Evolutionary conservation across 2,113 vertebrate genomes (phyloP), one percentile per base, ranked within the genome.

Genomic region (Puntigrus tetrazona): DNA sequence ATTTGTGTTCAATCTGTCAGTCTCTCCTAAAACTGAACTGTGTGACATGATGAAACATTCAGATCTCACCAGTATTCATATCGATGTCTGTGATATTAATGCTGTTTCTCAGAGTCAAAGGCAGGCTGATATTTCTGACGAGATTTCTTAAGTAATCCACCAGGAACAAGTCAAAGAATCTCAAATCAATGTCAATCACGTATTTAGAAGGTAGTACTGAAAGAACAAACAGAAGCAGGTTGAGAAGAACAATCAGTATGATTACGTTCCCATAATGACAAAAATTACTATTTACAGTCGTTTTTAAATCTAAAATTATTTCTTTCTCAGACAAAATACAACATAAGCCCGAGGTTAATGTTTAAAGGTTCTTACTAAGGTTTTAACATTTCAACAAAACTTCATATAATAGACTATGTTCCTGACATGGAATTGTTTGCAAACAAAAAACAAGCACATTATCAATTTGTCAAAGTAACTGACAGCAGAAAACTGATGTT

Each of bases 31-130:
- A 18, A 18, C 16, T 50, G 47, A 50, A 50, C 16, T 5, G 5
- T 50, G 47, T 50, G 47, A 50, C 47, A 50, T 50, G 11, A 45
- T 45, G 1, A 14, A 80, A 50, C 2, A n/a, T 20, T 7, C 13
- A 7, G 16, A 14, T 73, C 67, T 11, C 7, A 77, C 74, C 65
- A 45, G 65, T 52, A 13, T 5, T 84, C n/a, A 84, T 25, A n/a
- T 79, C 57, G 4, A 79, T 79, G 45, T 79, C 77, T 45, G 77
- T 79, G 55, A 79, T 11, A 45, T 79, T 79, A 5, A 61, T 29
- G 57, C 38, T 79, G 77, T 18, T 79, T 5, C 36, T 79, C 25
- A 79, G 55, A 79, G 57, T 6, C 14, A 79, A 20, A 45, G 77
- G 77, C 1, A 79, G 57, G 36, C 5, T 79, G 57, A 79, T 79